Conservation (phyloP, 1,140 invertebrate genomes). For the Lucilia cuprina region DNA sequence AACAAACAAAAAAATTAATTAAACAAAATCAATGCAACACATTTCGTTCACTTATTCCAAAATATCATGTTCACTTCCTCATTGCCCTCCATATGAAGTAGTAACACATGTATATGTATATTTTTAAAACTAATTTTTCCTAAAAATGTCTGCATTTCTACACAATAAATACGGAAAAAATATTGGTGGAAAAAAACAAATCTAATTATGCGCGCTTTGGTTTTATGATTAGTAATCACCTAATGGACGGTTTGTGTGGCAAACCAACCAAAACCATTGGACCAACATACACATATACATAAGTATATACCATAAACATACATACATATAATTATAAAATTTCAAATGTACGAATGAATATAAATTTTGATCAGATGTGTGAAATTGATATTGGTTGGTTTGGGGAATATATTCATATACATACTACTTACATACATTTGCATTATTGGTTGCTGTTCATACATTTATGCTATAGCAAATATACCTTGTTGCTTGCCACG, state of each 20-base stretch:
- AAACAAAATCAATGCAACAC: too few species aligned
- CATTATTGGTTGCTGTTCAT: too few species aligned
- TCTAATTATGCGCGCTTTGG: conserved; percentile 23
- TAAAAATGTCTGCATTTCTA: not conserved
- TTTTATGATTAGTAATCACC: conserved; percentile 27
- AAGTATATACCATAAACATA: not conserved
- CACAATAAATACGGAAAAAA: not conserved
- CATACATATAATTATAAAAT: not conserved
- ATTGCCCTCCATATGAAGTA: too few species aligned
- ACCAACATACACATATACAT: not conserved
- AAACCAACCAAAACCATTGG: not conserved
- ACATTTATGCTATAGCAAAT: too few species aligned
- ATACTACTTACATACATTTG: too few species aligned
- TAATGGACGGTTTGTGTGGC: not conserved
- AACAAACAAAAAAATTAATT: too few species aligned
- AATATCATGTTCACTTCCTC: too few species aligned
- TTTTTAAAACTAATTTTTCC: not conserved
- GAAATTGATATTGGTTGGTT: not conserved
- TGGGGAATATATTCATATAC: too few species aligned
- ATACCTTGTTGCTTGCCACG: not conserved
- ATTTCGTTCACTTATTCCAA: too few species aligned
- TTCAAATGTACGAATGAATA: not conserved
- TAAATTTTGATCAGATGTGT: conserved; percentile 12
- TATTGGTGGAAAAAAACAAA: not conserved
- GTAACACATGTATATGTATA: too few species aligned